Evolutionary conservation across 2,888 invertebrate genomes (phyloP).

Genomic region (Tupiocoris notatus): DNA sequence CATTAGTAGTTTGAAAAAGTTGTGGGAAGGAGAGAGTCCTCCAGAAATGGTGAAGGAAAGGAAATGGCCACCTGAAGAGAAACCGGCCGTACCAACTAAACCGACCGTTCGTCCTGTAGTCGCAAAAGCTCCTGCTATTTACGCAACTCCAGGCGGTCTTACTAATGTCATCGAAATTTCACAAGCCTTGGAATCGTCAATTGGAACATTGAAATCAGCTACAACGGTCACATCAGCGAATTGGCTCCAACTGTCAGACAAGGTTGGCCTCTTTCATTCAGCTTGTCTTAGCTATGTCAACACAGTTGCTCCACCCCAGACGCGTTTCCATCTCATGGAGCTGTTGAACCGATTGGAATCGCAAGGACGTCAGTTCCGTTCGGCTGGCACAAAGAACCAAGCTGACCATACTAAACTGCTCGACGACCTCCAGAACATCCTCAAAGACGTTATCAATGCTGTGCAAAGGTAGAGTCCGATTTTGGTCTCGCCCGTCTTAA

Average conservation of each 20-base stretch:
- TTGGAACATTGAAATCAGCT: slow-evolving; percentile 61
- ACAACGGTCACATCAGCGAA: slow-evolving; percentile 63
- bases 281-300: slow-evolving; percentile 83
- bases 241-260: slow-evolving; percentile 77
- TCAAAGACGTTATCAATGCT: slow-evolving; percentile 68
- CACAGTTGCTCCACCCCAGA: slow-evolving; percentile 75
- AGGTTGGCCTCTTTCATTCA: slow-evolving; percentile 74
- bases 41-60: slow-evolving; percentile 55
- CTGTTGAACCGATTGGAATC: slow-evolving; percentile 68
- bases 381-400: slow-evolving; percentile 68
- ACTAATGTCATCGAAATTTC: slow-evolving; percentile 66
- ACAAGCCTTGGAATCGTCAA: slow-evolving; percentile 64
- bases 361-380: slow-evolving; percentile 66
- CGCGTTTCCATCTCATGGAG: slow-evolving; percentile 83
- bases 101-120: slow-evolving; percentile 55
- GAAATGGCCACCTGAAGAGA: slow-evolving; percentile 58
- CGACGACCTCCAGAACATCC: slow-evolving; percentile 69
- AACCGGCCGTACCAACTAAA: slow-evolving; percentile 70
- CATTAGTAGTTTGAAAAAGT: slow-evolving; percentile 85
- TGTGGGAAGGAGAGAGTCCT: slow-evolving; percentile 78
- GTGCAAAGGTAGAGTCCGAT: slow-evolving; percentile 45
- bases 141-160: slow-evolving; percentile 69
- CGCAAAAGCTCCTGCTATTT: slow-evolving; percentile 61
- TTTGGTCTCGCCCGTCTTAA: slow-evolving; percentile 25
- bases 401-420: slow-evolving; percentile 67